Evolutionary conservation across 2,888 invertebrate species (phyloP).

Genomic region (Odontocerum albicorne): DNA sequence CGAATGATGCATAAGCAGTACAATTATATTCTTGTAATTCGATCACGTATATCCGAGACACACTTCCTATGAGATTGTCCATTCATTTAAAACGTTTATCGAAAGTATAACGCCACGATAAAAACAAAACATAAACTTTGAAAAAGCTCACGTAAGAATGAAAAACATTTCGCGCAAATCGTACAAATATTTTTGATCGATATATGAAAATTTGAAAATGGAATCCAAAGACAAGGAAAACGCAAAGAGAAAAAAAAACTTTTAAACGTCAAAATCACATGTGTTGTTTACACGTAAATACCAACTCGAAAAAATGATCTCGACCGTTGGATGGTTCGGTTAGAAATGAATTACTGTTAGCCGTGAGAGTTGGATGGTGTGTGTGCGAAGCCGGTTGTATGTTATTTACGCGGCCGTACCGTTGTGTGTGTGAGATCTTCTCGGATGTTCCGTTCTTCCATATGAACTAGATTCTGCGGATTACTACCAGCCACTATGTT

Average conservation of each 20-base stretch:
- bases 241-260: conserved; percentile 4
- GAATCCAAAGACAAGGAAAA: too few relatives aligned
- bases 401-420: neutral
- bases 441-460: conserved; percentile 22
- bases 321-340: conserved; percentile 18
- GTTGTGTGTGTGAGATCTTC: conserved; percentile 5
- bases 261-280: conserved; percentile 25
- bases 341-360: conserved; percentile 24
- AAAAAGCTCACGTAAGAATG: too few relatives aligned
- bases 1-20: neutral
- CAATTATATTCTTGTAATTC: conserved; percentile 5
- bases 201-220: too few relatives aligned
- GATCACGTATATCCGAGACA: conserved; percentile 6
- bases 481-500: neutral
- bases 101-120: too few relatives aligned
- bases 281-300: conserved; percentile 16
- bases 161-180: too few relatives aligned
- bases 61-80: conserved; percentile 4
- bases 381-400: conserved; percentile 14
- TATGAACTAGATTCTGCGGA: conserved; percentile 4
- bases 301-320: conserved; percentile 6
- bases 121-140: too few relatives aligned
- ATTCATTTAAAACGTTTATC: too few relatives aligned
- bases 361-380: conserved; percentile 2
- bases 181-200: too few relatives aligned